Evolutionary conservation across 1,140 invertebrate genomes (phyloP).

Genomic region (Hetaerina americana): DNA sequence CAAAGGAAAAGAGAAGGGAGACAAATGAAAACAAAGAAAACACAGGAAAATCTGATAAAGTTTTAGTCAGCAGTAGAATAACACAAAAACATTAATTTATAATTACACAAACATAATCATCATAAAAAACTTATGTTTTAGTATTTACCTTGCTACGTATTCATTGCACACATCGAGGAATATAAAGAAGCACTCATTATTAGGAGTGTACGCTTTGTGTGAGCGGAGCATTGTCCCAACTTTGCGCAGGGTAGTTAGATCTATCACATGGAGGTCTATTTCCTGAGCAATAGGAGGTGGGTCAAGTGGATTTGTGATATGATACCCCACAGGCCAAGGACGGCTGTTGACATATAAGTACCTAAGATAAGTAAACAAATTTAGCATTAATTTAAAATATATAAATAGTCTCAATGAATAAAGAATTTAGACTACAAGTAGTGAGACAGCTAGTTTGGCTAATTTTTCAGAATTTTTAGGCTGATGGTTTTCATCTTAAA

Average conservation of each 20-base stretch:
- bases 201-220: constrained; percentile 75
- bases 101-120: background rate
- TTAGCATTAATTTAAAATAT: too few species aligned
- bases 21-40: too few species aligned
- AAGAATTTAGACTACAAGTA: too few species aligned
- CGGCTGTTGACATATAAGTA: constrained; percentile 79
- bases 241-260: constrained; percentile 60
- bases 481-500: too few species aligned
- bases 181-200: constrained; percentile 82
- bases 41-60: background rate
- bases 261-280: constrained; percentile 83
- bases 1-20: too few species aligned
- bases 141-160: constrained; percentile 66
- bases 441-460: too few species aligned
- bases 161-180: constrained; percentile 75
- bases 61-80: background rate
- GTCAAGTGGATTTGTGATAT: constrained; percentile 61
- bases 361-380: constrained; percentile 36
- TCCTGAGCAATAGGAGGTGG: constrained; percentile 83
- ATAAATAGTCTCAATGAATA: too few species aligned
- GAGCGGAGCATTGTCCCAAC: constrained; percentile 71
- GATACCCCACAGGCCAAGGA: constrained; percentile 69
- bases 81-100: background rate
- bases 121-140: background rate
- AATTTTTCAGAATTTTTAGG: too few species aligned